Base-by-base conservation (phyloP, 2,113 vertebrate genomes). In the Camelus dromedarius region DNA sequence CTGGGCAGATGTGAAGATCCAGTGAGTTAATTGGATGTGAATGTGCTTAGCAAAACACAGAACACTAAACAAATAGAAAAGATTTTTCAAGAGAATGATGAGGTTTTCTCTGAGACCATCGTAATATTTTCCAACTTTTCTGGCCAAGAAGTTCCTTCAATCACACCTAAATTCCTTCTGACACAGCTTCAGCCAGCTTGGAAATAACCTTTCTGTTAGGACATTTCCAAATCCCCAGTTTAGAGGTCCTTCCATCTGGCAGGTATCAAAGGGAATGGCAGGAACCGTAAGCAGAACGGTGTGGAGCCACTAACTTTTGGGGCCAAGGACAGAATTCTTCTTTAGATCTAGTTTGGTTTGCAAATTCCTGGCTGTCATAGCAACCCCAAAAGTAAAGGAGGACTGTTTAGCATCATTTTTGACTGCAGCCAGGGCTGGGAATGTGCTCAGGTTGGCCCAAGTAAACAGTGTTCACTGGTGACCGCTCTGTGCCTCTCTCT, bases 351-450 rank as follows among this genome's bases (percentile, higher is more conserved):
- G 92, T 96, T 97, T 91, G 95, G 93, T 93, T 96, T 97, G 62
- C 81, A 93, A 93, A 97, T 97, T 98, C 96, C 93, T 90, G 92
- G 96, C 87, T 95, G 95, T 90, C 96, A 97, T 98, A 94, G 96
- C 93, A 98, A 98, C 96, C 54, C 46, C 70, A 12, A 95, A 95
- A 97, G 96, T 96, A 97, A 97, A 97, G 87, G 80, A 76, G 32
- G 79, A 35, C 90, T 97, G 97, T 70, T 91, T 26, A 83, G 38
- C 89, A 75, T 95, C 42, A 7, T 84, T 14, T 81, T 28, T 90
- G 96, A 95, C 93, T 58, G 90, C 46, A 26, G 69, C 70, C 75
- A 77, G 85, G 77, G 56, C 50, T 54, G n/a, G 62, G 80, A 79
- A 88, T 82, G 72, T 14, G 10, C 89, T 92, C 95, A 90, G 94